Base-by-base conservation (phyloP, 2,797 vertebrate species). In the Hippoglossus hippoglossus region DNA sequence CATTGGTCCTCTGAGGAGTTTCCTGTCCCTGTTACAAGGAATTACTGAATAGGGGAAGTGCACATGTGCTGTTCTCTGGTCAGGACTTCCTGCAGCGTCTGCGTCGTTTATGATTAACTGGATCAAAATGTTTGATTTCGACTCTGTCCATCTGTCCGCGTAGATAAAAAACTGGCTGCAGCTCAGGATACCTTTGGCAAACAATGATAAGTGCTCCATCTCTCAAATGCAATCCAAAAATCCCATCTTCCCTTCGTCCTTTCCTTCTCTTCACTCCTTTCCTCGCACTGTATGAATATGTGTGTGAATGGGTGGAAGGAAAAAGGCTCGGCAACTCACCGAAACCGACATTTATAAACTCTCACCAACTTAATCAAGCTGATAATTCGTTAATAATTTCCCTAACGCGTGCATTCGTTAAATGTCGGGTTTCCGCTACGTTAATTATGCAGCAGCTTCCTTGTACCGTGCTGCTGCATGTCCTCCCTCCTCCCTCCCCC, bases 1-100 rank as follows among this genome's bases (percentile, higher is more conserved):
- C 21, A 41, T 71, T 51, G 73, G 16, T 46, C 50, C 58, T 44
- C 21, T 12, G 10, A 70, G 81, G 78, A 81, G 22, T 89, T 92
- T 88, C 82, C 82, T 41, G 19, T 7, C 25, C 12, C 47, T 49
- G 44, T 87, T 81, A 63, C 50, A 0, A 62, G 81, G 51, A 53
- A 53, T 53, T 12, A 3, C 51, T 26, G 51, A 53, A 53, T 24
- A 25, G 51, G 25, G 51, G 51, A 53, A 53, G 51, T 53, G 51
- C 21, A 16, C 22, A 25, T 26, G 51, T 10, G 4, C 6, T 11
- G 47, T 6, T 49, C 47, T 49, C 47, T 49, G n/a, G 18, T 21
- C 47, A 49, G 18, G 18, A 49, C 47, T 49, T 49, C 47, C 47
- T 49, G 47, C 47, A 46, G 44, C 44, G 15, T 46, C 44, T 46